Evolutionary conservation across 2,797 vertebrate species (phyloP), one percentile per base, ranked within the genome.

Genomic region (Sebastes variabilis): DNA sequence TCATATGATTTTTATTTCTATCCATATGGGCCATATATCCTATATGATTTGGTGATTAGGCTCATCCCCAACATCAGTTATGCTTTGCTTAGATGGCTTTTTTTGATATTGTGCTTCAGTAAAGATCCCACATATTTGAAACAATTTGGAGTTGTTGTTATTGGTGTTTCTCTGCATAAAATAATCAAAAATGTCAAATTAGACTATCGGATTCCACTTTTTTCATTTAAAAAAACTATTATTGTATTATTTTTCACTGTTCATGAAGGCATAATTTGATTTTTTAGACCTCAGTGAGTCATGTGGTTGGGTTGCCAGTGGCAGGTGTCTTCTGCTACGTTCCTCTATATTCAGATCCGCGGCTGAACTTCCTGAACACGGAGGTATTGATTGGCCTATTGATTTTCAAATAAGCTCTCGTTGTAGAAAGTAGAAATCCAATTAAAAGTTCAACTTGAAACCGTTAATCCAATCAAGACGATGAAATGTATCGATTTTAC

Each of bases 371-470:
- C 70, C 81, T 75, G 80, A 72, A 88, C 79, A 77, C 7, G 54
- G 72, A 76, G 58, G 70, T 92, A 95, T 95, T 92, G 95, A 96
- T 95, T 95, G 87, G 81, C 58, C 58, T 86, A 95, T 96, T 96
- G 95, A 96, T 96, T 96, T 95, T 94, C 90, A 88, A 91, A 91
- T 87, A 80, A 89, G 90, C 87, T 86, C 85, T 85, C 87, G 70
- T 87, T 83, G 87, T 90, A 89, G 91, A 94, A 93, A 94, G 93
- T 91, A 90, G 83, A 92, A 96, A 96, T 96, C 95, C 94, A 94
- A 96, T 96, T 95, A 96, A 92, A 95, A 88, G 78, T 92, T 93
- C 77, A 94, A 88, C 78, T 75, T 81, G 60, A 92, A 93, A 92
- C 80, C 46, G 77, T 89, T 96, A 95, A 96, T 96, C 95, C 94